Evolutionary conservation across 2,888 invertebrate species (phyloP), one percentile per base, ranked within the genome.

Genomic region (Acanthoscelides obtectus): DNA sequence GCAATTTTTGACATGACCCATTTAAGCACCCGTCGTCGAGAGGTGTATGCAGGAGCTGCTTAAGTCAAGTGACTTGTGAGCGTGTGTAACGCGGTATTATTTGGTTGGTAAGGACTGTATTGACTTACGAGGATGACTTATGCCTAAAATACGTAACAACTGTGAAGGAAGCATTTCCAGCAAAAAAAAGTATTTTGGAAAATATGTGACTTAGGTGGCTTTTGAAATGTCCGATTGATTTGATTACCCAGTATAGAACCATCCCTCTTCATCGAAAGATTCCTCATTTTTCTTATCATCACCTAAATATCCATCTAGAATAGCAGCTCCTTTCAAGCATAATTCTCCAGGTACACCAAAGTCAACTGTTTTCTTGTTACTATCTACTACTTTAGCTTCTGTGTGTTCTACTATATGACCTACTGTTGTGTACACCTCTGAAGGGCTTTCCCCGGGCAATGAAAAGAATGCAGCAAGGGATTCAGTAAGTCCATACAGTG

Each of bases 231-330:
- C n/a, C n/a, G n/a, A n/a, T n/a, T n/a, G n/a, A n/a, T n/a, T n/a
- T n/a, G n/a, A 66, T 66, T 86, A 93, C 90, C 96, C 95, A 20
- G 95, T 94, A 79, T 88, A 89, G 22, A 95, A 87, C 96, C 97
- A 97, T 22, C 92, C 88, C 73, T 93, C 92, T 20, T 86, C 80
- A 4, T 88, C 88, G 1, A 95, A 85, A 0, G 88, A 88, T 77
- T 93, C 89, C 22, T 83, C 87, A 0, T 96, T 96, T 83, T 91
- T 94, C 73, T 90, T 90, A 1, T 90, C 89, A 74, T 96, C 94
- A 19, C 89, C 88, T 92, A 93, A 96, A 85, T 97, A 97, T 22
- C 91, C 89, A 68, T 92, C 85, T 94, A 97, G 96, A n/a, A 86
- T 90, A 73, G 84, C 85, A 84, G 94, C 95, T 0, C 95, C 94